Conservation (phyloP, 2,888 invertebrate genomes). For the Drosophila paranaensis region DNA sequence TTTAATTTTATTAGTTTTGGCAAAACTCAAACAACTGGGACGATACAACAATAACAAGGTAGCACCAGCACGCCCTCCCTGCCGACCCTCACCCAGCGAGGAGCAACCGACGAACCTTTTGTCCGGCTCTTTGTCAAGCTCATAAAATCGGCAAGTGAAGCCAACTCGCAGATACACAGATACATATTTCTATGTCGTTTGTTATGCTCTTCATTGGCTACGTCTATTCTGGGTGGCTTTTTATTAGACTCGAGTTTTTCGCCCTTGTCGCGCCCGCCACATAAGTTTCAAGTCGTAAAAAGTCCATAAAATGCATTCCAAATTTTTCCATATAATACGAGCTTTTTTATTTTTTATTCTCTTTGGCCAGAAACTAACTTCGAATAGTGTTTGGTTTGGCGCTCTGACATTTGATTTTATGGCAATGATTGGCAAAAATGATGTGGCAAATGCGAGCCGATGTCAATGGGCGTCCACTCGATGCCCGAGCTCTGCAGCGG, state of each 20-base stretch:
- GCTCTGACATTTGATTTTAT: constrained; percentile 76
- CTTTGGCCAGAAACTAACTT: constrained; percentile 21
- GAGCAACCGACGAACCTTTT: constrained; percentile 33
- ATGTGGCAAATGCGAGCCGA: constrained; percentile 67
- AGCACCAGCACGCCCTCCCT: not conserved
- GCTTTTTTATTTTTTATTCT: constrained; percentile 16
- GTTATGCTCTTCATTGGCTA: constrained; percentile 73
- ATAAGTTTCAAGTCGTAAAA: constrained; percentile 80
- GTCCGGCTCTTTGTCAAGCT: constrained; percentile 56
- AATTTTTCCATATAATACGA: constrained; percentile 63
- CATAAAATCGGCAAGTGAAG: constrained; percentile 68
- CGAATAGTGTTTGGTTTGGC: constrained; percentile 41
- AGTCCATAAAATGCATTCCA: constrained; percentile 78
- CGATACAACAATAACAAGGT: constrained; percentile 73
- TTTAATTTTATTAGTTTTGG: constrained; percentile 81
- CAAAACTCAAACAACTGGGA: constrained; percentile 79
- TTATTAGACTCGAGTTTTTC: constrained; percentile 51
- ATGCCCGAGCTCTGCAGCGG: not conserved
- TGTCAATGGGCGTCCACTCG: constrained; percentile 17
- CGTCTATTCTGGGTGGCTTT: constrained; percentile 54
- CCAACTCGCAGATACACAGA: constrained; percentile 34
- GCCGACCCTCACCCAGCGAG: too few relatives aligned
- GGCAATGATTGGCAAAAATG: constrained; percentile 74
- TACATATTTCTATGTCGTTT: constrained; percentile 75
- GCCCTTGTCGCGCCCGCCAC: constrained; percentile 53